Evolutionary conservation across 2,888 invertebrate species (phyloP).

Genomic region (Trissolcus japonicus): DNA sequence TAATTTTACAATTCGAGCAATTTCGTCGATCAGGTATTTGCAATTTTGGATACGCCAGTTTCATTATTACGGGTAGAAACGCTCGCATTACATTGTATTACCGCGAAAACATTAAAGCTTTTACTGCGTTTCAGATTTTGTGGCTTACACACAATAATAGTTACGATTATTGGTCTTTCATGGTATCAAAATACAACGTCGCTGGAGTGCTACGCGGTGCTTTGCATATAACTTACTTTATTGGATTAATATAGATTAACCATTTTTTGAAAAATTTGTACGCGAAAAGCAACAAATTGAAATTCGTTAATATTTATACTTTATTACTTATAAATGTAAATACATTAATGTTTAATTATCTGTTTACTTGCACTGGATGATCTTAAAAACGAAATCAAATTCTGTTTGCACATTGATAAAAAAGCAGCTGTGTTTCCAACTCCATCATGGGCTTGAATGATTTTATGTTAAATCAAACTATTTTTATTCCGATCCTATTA

Average conservation of each 20-base stretch:
- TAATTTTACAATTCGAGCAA: not conserved
- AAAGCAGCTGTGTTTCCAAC: no score
- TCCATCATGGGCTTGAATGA: no score
- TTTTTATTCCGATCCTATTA: no score
- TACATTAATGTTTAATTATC: no score
- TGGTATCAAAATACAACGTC: constrained; percentile 30
- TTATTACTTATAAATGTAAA: no score
- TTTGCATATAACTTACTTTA: constrained; percentile 24
- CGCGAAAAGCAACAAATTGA: no score
- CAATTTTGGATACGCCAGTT: no score
- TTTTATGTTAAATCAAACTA: no score
- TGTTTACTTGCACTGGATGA: no score
- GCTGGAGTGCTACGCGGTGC: constrained; percentile 3
- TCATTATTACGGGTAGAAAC: constrained; percentile 5
- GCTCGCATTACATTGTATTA: constrained; percentile 23
- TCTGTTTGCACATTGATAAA: no score
- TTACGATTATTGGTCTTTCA: constrained; percentile 35
- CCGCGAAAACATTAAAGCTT: constrained; percentile 22
- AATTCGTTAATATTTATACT: no score
- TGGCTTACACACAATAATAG: constrained; percentile 24
- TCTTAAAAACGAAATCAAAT: no score
- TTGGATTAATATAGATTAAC: constrained; percentile 19
- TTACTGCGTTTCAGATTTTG: constrained; percentile 30
- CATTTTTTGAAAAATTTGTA: not conserved
- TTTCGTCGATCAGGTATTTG: not conserved